These are phyloP conservation scores for Sinocyclocheilus anophthalmus DNA, from an alignment of 2,113 vertebrate genomes.

Conservation along the genomic window DNA sequence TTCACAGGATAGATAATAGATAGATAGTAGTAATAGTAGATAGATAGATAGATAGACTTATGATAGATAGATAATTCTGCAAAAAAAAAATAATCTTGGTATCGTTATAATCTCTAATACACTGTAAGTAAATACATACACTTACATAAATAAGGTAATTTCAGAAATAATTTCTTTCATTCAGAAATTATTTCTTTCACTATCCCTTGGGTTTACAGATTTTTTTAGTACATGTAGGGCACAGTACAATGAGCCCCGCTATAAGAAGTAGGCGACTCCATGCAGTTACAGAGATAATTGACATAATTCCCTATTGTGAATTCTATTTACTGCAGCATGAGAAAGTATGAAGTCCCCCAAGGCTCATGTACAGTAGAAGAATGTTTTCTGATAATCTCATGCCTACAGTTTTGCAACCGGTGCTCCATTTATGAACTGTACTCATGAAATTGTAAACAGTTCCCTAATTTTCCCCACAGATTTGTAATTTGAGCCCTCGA, in stretches of 20 bases:
- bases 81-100: no score
- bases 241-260: background rate
- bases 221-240: background rate
- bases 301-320: constrained; percentile 1
- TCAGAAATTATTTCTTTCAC: no score
- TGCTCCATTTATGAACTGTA: background rate
- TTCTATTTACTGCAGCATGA: constrained; percentile 12
- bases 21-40: no score
- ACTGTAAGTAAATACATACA: no score
- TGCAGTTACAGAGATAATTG: background rate
- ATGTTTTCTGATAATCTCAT: background rate
- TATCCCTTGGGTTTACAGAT: no score
- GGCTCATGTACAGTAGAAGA: background rate
- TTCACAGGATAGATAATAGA: no score
- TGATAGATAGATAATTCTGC: no score
- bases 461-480: background rate
- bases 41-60: no score
- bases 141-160: no score
- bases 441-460: background rate
- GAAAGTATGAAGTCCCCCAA: background rate
- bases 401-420: background rate
- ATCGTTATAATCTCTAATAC: no score
- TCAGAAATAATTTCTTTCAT: no score
- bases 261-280: background rate
- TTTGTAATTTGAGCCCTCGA: background rate